A percentile compares a stretch with the other conserved stretches of the same genome.
Conservation (phyloP, 2,113 vertebrate genomes). For the Ammodytes marinus region DNA sequence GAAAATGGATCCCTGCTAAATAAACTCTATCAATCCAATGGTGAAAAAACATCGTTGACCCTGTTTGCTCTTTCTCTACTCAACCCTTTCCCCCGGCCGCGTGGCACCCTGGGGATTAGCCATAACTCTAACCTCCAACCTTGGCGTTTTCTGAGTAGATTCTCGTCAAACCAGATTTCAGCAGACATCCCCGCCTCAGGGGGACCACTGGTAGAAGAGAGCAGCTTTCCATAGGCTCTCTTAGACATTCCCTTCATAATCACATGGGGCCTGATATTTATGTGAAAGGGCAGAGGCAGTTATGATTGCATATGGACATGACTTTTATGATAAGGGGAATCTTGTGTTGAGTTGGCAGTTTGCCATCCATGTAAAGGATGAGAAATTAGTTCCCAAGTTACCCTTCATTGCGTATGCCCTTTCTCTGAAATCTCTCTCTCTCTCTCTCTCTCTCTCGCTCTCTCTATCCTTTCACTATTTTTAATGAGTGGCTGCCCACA, state of each 20-base stretch:
- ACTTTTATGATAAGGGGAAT: slow-evolving; percentile 47
- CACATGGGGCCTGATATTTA: slow-evolving; percentile 36
- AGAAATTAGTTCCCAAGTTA: slow-evolving; percentile 34
- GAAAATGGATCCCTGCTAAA: slow-evolving; percentile 50
- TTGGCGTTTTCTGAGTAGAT: slow-evolving; percentile 30
- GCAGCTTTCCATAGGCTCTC: slow-evolving; percentile 15
- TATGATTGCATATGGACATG: slow-evolving; percentile 38
- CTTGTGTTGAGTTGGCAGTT: slow-evolving; percentile 47
- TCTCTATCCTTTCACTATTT: slow-evolving; percentile 33
- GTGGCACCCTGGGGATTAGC: slow-evolving; percentile 37
- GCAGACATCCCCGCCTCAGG: slow-evolving; percentile 8
- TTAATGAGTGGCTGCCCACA: slow-evolving; percentile 32
- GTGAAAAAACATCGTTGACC: slow-evolving; percentile 59
- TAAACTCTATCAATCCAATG: slow-evolving; percentile 43
- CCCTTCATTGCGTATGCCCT: slow-evolving; percentile 31
- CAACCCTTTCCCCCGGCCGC: slow-evolving; percentile 16
- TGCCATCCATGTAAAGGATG: slow-evolving; percentile 41
- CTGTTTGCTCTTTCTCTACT: slow-evolving; percentile 46
- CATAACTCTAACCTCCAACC: slow-evolving; percentile 52
- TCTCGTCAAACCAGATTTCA: slow-evolving; percentile 34
- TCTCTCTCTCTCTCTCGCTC: background rate
- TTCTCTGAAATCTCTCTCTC: slow-evolving; percentile 19
- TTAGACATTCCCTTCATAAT: slow-evolving; percentile 27
- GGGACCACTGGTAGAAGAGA: slow-evolving; percentile 2
- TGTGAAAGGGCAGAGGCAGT: slow-evolving; percentile 38